These are phyloP conservation scores for Bombus huntii DNA, from an alignment of 1,140 invertebrate species.

Conservation along the genomic window DNA sequence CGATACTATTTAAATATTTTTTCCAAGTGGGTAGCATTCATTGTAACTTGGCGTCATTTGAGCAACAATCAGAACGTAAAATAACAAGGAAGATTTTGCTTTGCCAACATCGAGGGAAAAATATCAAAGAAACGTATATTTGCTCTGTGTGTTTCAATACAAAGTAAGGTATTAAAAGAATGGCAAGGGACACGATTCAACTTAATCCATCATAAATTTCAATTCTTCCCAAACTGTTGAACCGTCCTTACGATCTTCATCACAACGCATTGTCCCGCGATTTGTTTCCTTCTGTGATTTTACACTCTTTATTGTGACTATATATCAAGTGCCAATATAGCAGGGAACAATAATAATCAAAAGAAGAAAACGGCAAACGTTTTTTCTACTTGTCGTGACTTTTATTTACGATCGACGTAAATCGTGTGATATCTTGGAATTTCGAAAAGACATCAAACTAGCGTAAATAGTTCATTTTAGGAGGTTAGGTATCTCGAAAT, in stretches of 20 bases:
- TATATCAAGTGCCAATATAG: slow-evolving; percentile 27
- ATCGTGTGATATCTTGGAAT: not conserved
- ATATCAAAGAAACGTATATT: not conserved
- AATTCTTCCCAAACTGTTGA: not conserved
- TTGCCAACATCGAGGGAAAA: not conserved
- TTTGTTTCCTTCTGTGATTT: not conserved
- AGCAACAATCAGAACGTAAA: slow-evolving; percentile 31
- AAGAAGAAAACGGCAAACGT: not conserved
- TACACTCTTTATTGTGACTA: not conserved
- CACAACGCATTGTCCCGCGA: not conserved
- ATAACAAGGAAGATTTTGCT: not conserved
- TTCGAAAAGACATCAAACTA: not conserved
- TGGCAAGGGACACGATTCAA: not conserved
- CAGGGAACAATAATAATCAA: slow-evolving; percentile 30
- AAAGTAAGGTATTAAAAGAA: not conserved
- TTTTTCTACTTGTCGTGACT: not conserved
- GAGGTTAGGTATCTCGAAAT: not conserved
- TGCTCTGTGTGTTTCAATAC: not conserved
- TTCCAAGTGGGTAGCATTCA: slow-evolving; percentile 1
- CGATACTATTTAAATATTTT: slow-evolving; percentile 27
- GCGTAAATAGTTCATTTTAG: not conserved
- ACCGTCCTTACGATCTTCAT: slow-evolving; percentile 12
- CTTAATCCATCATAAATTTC: not conserved
- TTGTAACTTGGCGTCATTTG: slow-evolving; percentile 13
- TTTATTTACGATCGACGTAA: not conserved